Evolutionary conservation across 1,140 invertebrate species (phyloP).

Genomic region (Drosophila mayri): DNA sequence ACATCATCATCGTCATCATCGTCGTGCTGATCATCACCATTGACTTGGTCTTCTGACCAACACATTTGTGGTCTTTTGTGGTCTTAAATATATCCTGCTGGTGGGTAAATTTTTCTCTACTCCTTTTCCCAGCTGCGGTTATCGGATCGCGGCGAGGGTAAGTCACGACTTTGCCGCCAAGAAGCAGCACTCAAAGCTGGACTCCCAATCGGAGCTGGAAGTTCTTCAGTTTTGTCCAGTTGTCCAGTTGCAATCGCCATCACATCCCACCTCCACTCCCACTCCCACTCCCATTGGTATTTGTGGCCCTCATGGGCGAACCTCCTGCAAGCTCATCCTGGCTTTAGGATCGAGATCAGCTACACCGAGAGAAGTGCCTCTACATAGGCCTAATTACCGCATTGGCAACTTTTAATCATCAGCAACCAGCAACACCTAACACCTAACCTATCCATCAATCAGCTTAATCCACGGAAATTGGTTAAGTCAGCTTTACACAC

Average conservation of each 20-base stretch:
- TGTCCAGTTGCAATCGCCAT: slow-evolving; percentile 8
- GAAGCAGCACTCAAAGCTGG: slow-evolving; percentile 39
- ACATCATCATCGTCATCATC: slow-evolving; percentile 43
- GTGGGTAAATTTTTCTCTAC: slow-evolving; percentile 79
- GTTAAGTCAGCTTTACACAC: slow-evolving; percentile 18
- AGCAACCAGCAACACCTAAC: background rate
- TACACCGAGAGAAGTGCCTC: background rate
- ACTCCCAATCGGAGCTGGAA: background rate
- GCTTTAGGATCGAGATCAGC: background rate
- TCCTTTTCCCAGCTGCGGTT: slow-evolving; percentile 51
- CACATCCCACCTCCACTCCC: slow-evolving; percentile 19
- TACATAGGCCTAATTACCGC: no score
- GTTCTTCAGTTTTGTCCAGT: background rate
- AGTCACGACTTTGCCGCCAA: slow-evolving; percentile 76
- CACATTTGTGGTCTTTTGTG: slow-evolving; percentile 76
- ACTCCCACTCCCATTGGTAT: slow-evolving; percentile 44
- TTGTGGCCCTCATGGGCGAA: slow-evolving; percentile 16
- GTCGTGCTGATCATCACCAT: background rate
- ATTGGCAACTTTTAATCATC: slow-evolving; percentile 3
- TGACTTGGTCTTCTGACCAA: slow-evolving; percentile 36
- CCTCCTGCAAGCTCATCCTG: slow-evolving; percentile 10
- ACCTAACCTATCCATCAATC: slow-evolving; percentile 9
- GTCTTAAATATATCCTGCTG: slow-evolving; percentile 84
- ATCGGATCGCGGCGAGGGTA: slow-evolving; percentile 75
- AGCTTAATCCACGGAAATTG: background rate